phyloP scores from a whole-genome alignment of 2,113 vertebrate genomes.

The Serinus canaria region DNA sequence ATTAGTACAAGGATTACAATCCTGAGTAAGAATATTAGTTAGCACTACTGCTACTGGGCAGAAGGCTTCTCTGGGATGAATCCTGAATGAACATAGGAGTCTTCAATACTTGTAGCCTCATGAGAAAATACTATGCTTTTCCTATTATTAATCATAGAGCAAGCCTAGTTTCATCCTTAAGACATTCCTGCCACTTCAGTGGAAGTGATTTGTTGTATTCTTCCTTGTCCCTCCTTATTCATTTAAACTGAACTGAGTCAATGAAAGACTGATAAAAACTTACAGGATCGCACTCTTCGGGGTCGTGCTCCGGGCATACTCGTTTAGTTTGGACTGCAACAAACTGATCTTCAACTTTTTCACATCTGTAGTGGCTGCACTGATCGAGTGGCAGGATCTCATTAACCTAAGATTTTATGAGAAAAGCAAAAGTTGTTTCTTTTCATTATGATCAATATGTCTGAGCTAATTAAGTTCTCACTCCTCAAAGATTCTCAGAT shows the following conservation, averaged over 20 bases:
- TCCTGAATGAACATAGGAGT: neutral
- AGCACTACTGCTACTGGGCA: neutral
- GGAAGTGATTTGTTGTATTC: neutral
- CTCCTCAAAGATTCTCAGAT: neutral
- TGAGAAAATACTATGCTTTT: neutral
- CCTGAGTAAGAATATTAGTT: neutral
- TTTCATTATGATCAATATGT: neutral
- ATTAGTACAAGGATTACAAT: neutral
- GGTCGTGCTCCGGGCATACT: conserved; percentile 67
- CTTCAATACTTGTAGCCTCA: neutral
- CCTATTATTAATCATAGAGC: neutral
- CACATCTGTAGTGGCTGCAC: conserved; percentile 82
- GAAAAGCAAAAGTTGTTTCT: neutral
- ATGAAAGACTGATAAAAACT: conserved; percentile 54
- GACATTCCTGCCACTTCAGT: neutral
- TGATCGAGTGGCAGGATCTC: conserved; percentile 67
- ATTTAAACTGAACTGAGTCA: neutral
- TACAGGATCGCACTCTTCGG: conserved; percentile 76
- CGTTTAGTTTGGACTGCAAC: conserved; percentile 42
- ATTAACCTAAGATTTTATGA: conserved; percentile 68
- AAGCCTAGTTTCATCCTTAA: neutral
- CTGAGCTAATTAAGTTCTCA: neutral
- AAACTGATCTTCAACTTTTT: conserved; percentile 49
- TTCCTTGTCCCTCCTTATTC: neutral
- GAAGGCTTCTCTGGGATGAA: neutral